Evolutionary conservation across 2,113 vertebrate species (phyloP), one percentile per base, ranked within the genome.

Genomic region (Callorhinus ursinus): DNA sequence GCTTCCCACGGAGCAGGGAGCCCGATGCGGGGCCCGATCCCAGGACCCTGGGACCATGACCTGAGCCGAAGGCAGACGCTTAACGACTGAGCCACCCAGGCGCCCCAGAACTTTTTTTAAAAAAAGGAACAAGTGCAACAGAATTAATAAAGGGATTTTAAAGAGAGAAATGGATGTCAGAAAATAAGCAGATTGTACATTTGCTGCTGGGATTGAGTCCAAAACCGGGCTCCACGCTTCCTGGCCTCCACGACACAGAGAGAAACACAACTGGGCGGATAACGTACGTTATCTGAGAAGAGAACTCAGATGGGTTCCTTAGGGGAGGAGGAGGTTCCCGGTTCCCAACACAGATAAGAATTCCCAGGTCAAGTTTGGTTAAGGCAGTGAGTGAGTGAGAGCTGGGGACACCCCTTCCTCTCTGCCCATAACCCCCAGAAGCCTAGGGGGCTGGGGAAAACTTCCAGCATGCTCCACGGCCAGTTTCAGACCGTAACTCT

Each of bases 381-480:
- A 39, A 94, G n/a, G 7, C 69, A 57, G 7, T 8, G 33, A 59
- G 22, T 21, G n/a, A n/a, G 22, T 21, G n/a, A n/a, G 67, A 57
- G 53, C 7, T 5, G 13, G n/a, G 13, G 8, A 46, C 22, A 55
- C 21, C 24, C 33, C 26, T 22, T 63, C 31, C 24, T 16, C 71
- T 55, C 28, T 84, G 13, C 10, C 26, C 39, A 33, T 4, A 18
- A n/a, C n/a, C 55, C 28, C 7, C 57, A 39, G 13, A 84, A 77
- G 59, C 13, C 11, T 51, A 18, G 36, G 11, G 8, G 33, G 0
- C 5, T 5, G 6, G 26, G 18, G 31, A 3, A 2, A 8, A 15
- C 67, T 36, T 63, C 86, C 26, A 1, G 59, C 55, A 12, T 79
- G 65, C 61, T 79, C 79, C 33, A 79, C 2, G 10, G 31, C 76